Evolutionary conservation across 2,113 vertebrate species (phyloP).

Genomic region (Oreochromis tanganicae): DNA sequence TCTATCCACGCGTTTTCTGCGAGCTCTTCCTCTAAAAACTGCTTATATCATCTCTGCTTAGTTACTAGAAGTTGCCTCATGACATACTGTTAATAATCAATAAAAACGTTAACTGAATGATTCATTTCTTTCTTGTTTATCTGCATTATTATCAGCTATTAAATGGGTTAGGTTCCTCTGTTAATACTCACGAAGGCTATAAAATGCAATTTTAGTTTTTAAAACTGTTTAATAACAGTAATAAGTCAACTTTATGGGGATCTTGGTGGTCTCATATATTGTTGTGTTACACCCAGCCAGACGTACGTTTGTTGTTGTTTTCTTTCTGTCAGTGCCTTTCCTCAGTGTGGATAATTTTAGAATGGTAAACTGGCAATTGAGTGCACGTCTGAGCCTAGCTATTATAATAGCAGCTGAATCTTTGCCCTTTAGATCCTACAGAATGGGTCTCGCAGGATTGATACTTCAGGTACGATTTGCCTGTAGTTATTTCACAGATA

Average conservation of each 20-base stretch:
- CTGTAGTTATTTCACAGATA: not conserved
- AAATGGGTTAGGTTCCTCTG: not conserved
- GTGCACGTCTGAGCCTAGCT: not conserved
- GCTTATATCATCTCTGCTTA: not conserved
- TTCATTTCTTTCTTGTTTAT: not conserved
- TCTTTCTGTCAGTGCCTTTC: not conserved
- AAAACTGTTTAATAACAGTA: not conserved
- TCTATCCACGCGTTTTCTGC: not conserved
- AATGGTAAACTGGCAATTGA: not conserved
- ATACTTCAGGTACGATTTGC: not conserved
- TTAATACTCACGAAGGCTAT: not conserved
- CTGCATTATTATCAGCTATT: not conserved
- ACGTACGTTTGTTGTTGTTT: not conserved
- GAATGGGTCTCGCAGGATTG: not conserved
- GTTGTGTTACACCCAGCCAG: not conserved
- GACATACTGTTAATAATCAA: not conserved
- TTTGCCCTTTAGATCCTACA: not conserved
- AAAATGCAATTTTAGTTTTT: not conserved
- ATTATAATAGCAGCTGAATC: not conserved
- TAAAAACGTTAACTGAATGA: not conserved
- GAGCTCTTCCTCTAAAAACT: not conserved
- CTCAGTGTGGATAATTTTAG: not conserved
- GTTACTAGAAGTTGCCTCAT: not conserved
- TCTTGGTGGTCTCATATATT: not conserved
- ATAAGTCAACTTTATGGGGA: not conserved